Evolutionary conservation across 2,888 invertebrate species (phyloP).

Genomic region (Leuctra nigra): DNA sequence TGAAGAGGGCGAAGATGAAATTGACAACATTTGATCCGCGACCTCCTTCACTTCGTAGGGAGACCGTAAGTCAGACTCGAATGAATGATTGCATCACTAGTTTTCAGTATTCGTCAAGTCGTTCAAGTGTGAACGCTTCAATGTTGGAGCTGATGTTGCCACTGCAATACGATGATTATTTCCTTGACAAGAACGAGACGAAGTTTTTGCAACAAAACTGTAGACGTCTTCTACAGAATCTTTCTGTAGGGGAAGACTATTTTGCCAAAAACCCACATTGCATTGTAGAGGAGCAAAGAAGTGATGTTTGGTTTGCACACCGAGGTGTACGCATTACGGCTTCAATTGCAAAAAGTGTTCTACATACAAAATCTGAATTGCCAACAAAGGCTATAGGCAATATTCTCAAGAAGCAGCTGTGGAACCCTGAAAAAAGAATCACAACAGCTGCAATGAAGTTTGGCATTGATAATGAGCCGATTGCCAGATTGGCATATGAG

Average conservation of each 20-base stretch:
- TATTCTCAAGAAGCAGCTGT: neutral
- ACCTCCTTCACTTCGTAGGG: neutral
- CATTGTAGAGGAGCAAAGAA: neutral
- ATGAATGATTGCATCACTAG: neutral
- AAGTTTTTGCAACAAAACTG: neutral
- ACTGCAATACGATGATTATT: neutral
- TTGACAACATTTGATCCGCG: neutral
- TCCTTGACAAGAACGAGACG: neutral
- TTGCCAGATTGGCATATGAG: neutral
- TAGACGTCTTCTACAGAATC: neutral
- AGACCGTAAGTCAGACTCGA: neutral
- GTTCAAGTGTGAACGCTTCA: neutral
- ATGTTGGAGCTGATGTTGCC: neutral
- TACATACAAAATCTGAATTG: neutral
- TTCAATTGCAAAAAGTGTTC: neutral
- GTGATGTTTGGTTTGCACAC: neutral
- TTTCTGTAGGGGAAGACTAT: neutral
- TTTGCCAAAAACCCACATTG: neutral
- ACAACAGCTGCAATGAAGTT: neutral
- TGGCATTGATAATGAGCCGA: neutral
- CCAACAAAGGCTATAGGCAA: neutral
- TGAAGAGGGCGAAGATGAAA: neutral
- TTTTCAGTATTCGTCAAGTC: neutral
- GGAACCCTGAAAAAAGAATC: neutral
- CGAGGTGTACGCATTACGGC: neutral